A percentile compares a stretch with the other conserved stretches of the same genome.
Evolutionary conservation across 2,113 vertebrate genomes (phyloP).

Genomic region (Carlito syrichta): DNA sequence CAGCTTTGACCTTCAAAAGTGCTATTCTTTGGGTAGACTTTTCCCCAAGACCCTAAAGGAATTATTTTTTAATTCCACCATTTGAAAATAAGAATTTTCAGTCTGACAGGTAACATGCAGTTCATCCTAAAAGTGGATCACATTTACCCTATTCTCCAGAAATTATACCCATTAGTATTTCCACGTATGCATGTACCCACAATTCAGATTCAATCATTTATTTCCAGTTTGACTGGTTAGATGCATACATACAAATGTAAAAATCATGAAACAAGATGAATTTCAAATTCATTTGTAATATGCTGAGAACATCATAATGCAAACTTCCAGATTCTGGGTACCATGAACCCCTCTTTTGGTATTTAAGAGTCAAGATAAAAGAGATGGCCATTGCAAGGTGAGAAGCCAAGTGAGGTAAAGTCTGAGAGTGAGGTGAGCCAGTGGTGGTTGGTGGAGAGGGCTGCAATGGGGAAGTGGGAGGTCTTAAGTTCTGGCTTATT

Average conservation of each 20-base stretch:
- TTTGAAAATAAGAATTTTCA: conserved; percentile 23
- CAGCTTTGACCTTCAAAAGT: not conserved
- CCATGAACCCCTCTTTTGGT: not conserved
- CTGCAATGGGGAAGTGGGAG: not conserved
- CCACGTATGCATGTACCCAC: not conserved
- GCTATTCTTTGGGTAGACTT: not conserved
- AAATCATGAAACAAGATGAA: not conserved
- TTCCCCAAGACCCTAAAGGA: not conserved
- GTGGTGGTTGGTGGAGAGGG: not conserved
- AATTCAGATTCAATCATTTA: not conserved
- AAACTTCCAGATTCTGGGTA: not conserved
- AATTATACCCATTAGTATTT: not conserved
- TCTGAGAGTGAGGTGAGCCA: not conserved
- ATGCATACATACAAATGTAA: not conserved
- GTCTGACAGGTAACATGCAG: not conserved
- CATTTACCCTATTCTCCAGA: not conserved
- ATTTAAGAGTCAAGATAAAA: conserved; percentile 14
- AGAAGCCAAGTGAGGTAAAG: not conserved
- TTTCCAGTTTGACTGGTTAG: not conserved
- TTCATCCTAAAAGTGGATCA: not conserved
- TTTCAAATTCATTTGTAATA: conserved; percentile 18
- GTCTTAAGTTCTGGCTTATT: not conserved
- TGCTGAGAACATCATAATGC: not conserved
- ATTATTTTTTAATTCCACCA: not conserved
- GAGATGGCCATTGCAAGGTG: not conserved